These are phyloP conservation scores for Lepidotrigona ventralis DNA, from an alignment of 1,140 invertebrate genomes.

Conservation along the genomic window DNA sequence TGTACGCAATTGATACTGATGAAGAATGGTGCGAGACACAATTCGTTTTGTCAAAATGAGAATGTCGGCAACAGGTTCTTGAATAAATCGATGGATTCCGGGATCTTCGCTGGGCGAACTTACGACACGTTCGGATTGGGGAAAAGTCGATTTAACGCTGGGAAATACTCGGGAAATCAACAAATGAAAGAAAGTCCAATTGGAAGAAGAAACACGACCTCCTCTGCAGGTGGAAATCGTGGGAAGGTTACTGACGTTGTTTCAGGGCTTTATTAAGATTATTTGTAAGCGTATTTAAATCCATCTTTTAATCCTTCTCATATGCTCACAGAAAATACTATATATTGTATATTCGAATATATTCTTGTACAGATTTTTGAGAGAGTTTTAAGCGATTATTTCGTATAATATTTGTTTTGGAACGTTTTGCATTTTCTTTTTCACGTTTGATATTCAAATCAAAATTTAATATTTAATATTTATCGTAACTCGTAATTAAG, in stretches of 20 bases:
- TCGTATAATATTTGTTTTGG: background rate
- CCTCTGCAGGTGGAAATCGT: conserved; percentile 60
- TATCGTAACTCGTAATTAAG: background rate
- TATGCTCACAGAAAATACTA: background rate
- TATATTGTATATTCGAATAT: conserved; percentile 18
- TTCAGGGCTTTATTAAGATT: conserved; percentile 74
- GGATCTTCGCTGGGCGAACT: conserved; percentile 71
- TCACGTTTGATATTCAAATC: background rate
- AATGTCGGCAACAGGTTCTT: conserved; percentile 55
- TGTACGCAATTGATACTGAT: conserved; percentile 31
- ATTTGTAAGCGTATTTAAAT: background rate
- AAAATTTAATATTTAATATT: background rate
- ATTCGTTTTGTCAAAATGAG: conserved; percentile 60
- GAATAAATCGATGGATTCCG: conserved; percentile 61
- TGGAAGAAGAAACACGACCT: conserved; percentile 66
- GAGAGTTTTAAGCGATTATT: background rate
- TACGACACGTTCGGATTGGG: conserved; percentile 76
- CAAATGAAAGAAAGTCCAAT: conserved; percentile 60
- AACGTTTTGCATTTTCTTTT: background rate
- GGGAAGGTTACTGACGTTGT: conserved; percentile 78
- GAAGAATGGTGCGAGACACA: conserved; percentile 43
- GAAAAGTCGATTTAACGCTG: conserved; percentile 76
- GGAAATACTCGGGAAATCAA: conserved; percentile 76
- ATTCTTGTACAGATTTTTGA: conserved; percentile 4
- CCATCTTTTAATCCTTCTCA: background rate